A percentile compares a stretch with the other conserved stretches of the same genome.
Evolutionary conservation across 2,888 invertebrate genomes (phyloP).

Genomic region (Polyploca ridens): DNA sequence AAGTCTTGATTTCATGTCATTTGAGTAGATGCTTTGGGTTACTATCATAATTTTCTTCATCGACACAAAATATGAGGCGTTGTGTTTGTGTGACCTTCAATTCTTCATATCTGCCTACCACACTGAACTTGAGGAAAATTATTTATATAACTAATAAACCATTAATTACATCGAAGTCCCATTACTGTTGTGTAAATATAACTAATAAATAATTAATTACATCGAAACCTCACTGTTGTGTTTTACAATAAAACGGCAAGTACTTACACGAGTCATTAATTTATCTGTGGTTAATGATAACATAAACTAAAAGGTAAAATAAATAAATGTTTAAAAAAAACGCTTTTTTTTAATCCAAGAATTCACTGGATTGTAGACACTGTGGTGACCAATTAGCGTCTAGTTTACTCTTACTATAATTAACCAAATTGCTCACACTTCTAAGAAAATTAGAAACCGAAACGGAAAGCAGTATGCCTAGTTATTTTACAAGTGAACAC

Average conservation of each 20-base stretch:
- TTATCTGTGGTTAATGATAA: too few relatives aligned
- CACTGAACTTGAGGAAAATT: background rate
- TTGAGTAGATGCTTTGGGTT: background rate
- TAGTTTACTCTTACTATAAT: background rate
- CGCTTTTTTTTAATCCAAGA: too few relatives aligned
- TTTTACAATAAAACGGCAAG: too few relatives aligned
- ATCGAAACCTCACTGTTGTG: too few relatives aligned
- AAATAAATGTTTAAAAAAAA: too few relatives aligned
- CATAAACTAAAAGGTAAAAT: too few relatives aligned
- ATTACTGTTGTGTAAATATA: background rate
- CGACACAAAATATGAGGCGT: background rate
- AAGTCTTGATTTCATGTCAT: background rate
- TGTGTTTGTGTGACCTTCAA: background rate
- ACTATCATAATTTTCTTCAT: background rate
- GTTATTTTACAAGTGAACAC: conserved; percentile 13
- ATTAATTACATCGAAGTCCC: too few relatives aligned
- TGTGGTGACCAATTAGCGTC: too few relatives aligned
- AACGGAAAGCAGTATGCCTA: conserved; percentile 3
- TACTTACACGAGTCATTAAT: too few relatives aligned
- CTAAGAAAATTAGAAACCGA: conserved; percentile 10
- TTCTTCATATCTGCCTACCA: background rate
- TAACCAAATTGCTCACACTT: conserved; percentile 1
- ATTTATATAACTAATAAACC: background rate
- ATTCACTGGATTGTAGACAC: too few relatives aligned
- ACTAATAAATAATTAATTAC: too few relatives aligned